Conservation (phyloP, 2,888 invertebrate species). For the Tromatobia lineatoria region DNA sequence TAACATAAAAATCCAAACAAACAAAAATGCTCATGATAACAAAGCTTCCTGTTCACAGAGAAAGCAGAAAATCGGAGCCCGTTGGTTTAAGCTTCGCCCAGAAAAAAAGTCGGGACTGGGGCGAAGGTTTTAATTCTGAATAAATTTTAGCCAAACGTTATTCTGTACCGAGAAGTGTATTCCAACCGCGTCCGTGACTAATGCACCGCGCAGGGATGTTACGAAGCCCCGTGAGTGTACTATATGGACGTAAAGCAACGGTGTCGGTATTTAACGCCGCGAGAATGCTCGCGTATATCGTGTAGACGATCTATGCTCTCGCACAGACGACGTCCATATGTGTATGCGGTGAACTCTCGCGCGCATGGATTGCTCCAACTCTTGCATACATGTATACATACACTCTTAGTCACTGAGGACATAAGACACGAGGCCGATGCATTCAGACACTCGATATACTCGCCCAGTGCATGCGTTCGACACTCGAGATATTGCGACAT, state of each 20-base stretch:
- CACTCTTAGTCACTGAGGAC: slow-evolving; percentile 18
- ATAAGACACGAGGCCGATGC: slow-evolving; percentile 25
- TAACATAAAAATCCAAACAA: too few relatives aligned
- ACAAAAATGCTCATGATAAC: too few relatives aligned
- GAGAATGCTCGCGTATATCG: slow-evolving; percentile 60
- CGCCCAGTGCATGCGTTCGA: slow-evolving; percentile 9
- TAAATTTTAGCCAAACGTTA: slow-evolving; percentile 11
- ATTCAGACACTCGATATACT: slow-evolving; percentile 26
- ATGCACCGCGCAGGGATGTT: slow-evolving; percentile 59
- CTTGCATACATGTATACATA: slow-evolving; percentile 18
- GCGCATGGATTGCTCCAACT: slow-evolving; percentile 10
- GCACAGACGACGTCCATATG: neutral
- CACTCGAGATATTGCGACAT: slow-evolving; percentile 45
- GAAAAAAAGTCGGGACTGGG: slow-evolving; percentile 18
- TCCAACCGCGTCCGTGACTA: slow-evolving; percentile 59
- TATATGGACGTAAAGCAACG: slow-evolving; percentile 32
- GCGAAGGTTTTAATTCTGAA: slow-evolving; percentile 36
- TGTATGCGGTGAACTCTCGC: slow-evolving; percentile 5
- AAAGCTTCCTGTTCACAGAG: too few relatives aligned
- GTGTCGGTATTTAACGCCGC: slow-evolving; percentile 54
- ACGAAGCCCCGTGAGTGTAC: slow-evolving; percentile 52
- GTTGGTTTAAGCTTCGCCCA: neutral
- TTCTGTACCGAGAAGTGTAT: neutral
- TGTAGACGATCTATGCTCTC: slow-evolving; percentile 35
- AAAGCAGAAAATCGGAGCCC: neutral